phyloP scores from a whole-genome alignment of 53 echinoderm and acorn worm genomes.

The Holothuria scabra region DNA sequence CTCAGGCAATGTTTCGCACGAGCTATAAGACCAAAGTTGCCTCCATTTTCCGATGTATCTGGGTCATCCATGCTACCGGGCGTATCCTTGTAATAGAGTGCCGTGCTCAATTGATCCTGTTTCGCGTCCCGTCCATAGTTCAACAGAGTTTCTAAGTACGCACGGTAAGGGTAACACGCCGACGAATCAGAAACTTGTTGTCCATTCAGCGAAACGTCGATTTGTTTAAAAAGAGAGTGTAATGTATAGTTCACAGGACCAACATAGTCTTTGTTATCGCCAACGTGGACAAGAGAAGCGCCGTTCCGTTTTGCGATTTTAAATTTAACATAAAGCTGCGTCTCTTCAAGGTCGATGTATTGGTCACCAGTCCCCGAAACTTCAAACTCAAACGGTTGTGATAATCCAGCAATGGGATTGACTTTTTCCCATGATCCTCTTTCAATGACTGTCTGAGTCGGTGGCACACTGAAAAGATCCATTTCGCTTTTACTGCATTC shows the following conservation, averaged over 20 bases:
- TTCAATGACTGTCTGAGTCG: slow-evolving; percentile 40
- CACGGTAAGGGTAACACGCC: slow-evolving; percentile 53
- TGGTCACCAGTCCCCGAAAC: slow-evolving; percentile 49
- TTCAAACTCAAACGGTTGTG: slow-evolving; percentile 44
- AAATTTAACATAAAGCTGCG: slow-evolving; percentile 57
- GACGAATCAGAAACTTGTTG: slow-evolving; percentile 43
- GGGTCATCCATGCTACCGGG: not conserved
- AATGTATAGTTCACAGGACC: slow-evolving; percentile 33
- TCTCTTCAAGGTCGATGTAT: slow-evolving; percentile 62
- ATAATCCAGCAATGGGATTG: slow-evolving; percentile 3
- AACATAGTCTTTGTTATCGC: slow-evolving; percentile 21
- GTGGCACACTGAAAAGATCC: slow-evolving; percentile 50
- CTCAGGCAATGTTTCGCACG: not conserved
- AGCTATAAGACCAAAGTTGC: not conserved
- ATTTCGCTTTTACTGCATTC: slow-evolving; percentile 44
- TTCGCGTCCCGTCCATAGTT: slow-evolving; percentile 47
- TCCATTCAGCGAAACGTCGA: slow-evolving; percentile 58
- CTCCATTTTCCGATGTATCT: not conserved
- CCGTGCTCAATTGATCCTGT: not conserved
- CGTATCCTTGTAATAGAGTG: not conserved
- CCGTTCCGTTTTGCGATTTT: slow-evolving; percentile 51
- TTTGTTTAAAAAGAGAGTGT: slow-evolving; percentile 49
- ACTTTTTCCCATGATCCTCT: slow-evolving; percentile 34
- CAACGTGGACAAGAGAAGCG: slow-evolving; percentile 23
- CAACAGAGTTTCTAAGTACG: slow-evolving; percentile 40